Base-by-base conservation (phyloP, 2,113 vertebrate species). In the Oreotragus oreotragus region DNA sequence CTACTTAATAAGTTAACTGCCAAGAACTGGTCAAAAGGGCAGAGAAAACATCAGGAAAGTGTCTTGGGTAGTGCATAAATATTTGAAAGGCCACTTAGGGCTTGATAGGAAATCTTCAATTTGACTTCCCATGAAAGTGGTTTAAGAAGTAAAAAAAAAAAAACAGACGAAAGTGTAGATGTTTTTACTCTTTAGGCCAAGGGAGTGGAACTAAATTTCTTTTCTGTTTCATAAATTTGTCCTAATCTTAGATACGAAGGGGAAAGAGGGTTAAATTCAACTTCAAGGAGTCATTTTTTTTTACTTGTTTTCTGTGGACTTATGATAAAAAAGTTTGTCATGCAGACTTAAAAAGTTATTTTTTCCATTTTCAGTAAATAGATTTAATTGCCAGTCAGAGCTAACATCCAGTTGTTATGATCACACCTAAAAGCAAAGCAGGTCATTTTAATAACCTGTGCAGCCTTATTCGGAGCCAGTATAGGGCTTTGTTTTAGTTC, bases 311-410 rank as follows among this genome's bases (percentile, higher is more conserved):
- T 60, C 81, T 81, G 21, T 86, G 60, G 94, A 93, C 39, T 84
- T 8, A 5, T 76, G 77, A 14, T 88, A n/a, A 6, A 23, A 94
- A 84, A 94, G 45, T 36, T 55, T 87, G 58, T 91, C 88, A 43
- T 76, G 33, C 43, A 91, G 58, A 93, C 57, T 70, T 96, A 84
- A 51, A 51, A 19, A 73, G 66, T 70, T 76, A 30, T 28, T 49
- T 96, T 92, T 95, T 84, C 36, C 51, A 36, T 51, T 79, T 89
- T 96, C 43, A 86, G 49, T 62, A 39, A 94, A 80, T 49, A 89
- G 51, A 51, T 53, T 53, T 81, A 28, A 88, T 96, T 90, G 58
- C 80, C 53, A 92, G 70, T 62, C 62, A 64, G 16, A 27, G 80
- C 45, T 91, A 83, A 77, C 13, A 17, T 90, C 57, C 10, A 36